Evolutionary conservation across 2,113 vertebrate genomes (phyloP).

Genomic region (Thryonomys swinderianus): DNA sequence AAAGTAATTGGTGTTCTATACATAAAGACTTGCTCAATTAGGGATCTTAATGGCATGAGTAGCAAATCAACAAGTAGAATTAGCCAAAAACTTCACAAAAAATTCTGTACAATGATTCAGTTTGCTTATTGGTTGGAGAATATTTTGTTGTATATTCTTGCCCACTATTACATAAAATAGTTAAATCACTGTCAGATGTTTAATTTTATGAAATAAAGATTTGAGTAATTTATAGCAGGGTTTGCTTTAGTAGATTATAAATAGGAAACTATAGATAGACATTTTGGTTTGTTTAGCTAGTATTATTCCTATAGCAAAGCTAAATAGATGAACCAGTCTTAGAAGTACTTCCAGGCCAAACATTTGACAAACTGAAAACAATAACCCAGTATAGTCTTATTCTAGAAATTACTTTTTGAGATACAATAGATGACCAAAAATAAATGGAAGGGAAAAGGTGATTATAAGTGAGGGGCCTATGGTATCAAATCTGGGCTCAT

Average conservation of each 20-base stretch:
- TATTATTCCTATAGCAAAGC: background rate
- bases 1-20: background rate
- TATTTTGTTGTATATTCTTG: background rate
- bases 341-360: background rate
- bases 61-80: background rate
- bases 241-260: background rate
- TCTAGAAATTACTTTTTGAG: background rate
- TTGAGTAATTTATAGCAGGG: slow-evolving; percentile 14
- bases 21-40: background rate
- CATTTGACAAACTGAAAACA: background rate
- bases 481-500: background rate
- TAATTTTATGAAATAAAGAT: background rate
- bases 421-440: background rate
- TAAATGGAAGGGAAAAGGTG: background rate
- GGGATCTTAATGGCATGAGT: background rate
- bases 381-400: background rate
- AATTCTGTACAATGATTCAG: background rate
- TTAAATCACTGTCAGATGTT: background rate
- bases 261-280: background rate
- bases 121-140: background rate
- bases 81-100: slow-evolving; percentile 2
- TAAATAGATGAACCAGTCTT: background rate
- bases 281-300: background rate
- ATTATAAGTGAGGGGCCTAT: background rate
- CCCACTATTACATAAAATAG: background rate